A percentile compares a stretch with the other conserved stretches of the same genome.
phyloP scores from a whole-genome alignment of 2,888 invertebrate genomes.

The Caenorhabditis angaria region DNA sequence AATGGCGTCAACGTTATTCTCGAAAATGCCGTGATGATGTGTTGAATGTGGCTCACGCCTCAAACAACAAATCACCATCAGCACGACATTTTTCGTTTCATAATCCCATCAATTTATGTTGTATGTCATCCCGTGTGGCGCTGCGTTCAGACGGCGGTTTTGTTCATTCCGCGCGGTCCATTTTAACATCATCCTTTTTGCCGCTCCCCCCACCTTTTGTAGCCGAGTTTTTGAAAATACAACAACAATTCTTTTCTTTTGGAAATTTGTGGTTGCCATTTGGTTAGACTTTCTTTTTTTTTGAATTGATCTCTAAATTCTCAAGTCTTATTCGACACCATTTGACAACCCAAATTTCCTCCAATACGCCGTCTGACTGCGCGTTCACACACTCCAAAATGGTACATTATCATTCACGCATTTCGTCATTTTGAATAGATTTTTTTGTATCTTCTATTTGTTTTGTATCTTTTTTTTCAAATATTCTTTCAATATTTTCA shows the following conservation, averaged over 20 bases:
- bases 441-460: constrained; percentile 12
- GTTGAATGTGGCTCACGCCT: neutral
- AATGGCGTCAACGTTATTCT: constrained; percentile 47
- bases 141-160: constrained; percentile 59
- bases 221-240: constrained; percentile 22
- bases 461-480: neutral
- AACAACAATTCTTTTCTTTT: constrained; percentile 7
- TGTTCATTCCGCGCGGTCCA: constrained; percentile 56
- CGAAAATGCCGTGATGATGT: constrained; percentile 14
- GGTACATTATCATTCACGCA: constrained; percentile 10
- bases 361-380: constrained; percentile 45
- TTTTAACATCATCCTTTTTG: constrained; percentile 42
- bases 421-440: constrained; percentile 3
- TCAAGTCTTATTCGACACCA: constrained; percentile 31
- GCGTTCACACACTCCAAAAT: constrained; percentile 47
- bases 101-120: constrained; percentile 12
- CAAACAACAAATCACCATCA: constrained; percentile 15
- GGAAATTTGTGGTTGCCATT: constrained; percentile 40
- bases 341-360: constrained; percentile 42
- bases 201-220: constrained; percentile 28
- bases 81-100: constrained; percentile 8
- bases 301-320: constrained; percentile 16
- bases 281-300: constrained; percentile 30
- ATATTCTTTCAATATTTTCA: neutral
- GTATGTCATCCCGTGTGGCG: constrained; percentile 46